Base-by-base conservation (phyloP, 2,797 vertebrate species). In the Craterocephalus amniculus region DNA sequence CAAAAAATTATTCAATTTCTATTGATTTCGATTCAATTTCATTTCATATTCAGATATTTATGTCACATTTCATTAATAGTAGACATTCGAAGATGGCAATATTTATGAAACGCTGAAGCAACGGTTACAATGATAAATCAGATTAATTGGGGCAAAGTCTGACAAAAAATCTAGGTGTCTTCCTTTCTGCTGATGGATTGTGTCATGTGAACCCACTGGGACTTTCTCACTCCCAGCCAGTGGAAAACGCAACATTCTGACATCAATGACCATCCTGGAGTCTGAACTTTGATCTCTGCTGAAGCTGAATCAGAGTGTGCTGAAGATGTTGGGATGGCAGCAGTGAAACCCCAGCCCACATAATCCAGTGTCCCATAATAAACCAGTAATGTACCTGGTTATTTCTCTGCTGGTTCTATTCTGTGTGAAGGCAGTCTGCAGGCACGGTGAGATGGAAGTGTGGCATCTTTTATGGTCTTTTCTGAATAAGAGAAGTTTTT, bases 401-500 rank as follows among this genome's bases (percentile, higher is more conserved):
- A 29, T 31, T 20, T 43, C 29, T n/a, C 24, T 20, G 24, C 58
- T 29, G 14, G 16, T 11, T 20, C 4, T 6, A 18, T 11, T 34
- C 34, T 51, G 48, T 24, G 22, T 24, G 11, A 18, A 48, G 58
- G 48, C 34, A 32, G 70, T 40, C 64, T 26, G 56, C 49, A 35
- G 55, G 43, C 63, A 22, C 36, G 38, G 22, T 0, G 45, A 20
- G 43, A 35, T 26, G 29, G 43, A 48, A 58, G 69, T 72, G 38
- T 26, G 63, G 26, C 67, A 51, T 61, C 29, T 57, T 59, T 68
- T 10, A 65, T 70, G 34, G 45, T 67, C 51, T 52, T 48, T 74
- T 68, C 34, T 45, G 43, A 58, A 60, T 4, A 20, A 27, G 64
- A 58, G 61, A 67, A 77, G 78, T 74, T 52, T 79, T 6, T 1